Evolutionary conservation across 2,797 vertebrate species (phyloP), one percentile per base, ranked within the genome.

Genomic region (Pseudochaenichthys georgianus): DNA sequence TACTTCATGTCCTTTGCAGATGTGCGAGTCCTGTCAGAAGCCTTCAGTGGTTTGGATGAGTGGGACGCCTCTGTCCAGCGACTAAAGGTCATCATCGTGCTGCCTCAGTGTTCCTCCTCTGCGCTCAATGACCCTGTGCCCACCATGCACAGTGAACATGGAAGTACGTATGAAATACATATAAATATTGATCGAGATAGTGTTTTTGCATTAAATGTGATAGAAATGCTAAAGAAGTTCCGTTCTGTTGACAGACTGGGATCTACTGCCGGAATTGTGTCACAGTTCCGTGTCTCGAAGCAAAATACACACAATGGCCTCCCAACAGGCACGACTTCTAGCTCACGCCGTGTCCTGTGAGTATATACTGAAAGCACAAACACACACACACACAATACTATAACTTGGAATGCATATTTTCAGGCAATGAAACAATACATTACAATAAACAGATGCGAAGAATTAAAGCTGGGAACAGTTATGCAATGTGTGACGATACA

Each of bases 101-200:
- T 98, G 17, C 97, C 98, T 52, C 95, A 77, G 3, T 98, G 97
- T 76, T 97, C 97, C 1, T 95, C 87, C 52, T 95, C 97, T 12
- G 97, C 96, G 16, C 94, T 96, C 64, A 95, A 94, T 42, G 96
- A 98, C 81, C 97, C 98, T 0, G 89, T 98, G 51, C 92, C 96
- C 57, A 94, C 96, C 81, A 95, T 99, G 79, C 84, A 97, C 91
- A 93, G 88, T 67, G 97, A 98, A 82, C 87, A 94, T 0, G 95
- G 96, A 96, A 96, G 98, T 99, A 95, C 43, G 52, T 38, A 31
- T 45, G 0, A 63, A 17, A 21, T 19, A 17, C 17, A 28, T 17
- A 21, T 12, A 58, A 10, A 41, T 48, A 54, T 15, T 28, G 4
- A 53, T 43, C 55, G 15, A 53, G 6, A 6, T 53, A 0, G 3